phyloP scores from a whole-genome alignment of 2,113 vertebrate genomes.

The Menura novaehollandiae region DNA sequence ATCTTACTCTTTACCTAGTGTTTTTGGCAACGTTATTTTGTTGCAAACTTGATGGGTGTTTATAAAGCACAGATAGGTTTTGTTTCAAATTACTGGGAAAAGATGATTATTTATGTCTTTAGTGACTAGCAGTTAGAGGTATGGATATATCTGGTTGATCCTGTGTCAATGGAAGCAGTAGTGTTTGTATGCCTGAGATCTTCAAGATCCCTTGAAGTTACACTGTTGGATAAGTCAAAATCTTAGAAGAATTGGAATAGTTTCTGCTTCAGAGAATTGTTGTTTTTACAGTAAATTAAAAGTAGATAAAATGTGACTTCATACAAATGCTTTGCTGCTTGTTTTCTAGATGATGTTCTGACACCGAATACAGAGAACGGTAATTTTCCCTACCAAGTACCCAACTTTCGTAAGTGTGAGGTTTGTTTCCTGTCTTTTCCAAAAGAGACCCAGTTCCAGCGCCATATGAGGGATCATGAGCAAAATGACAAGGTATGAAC shows the following conservation, averaged over 20 bases:
- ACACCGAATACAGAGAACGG: constrained; percentile 68
- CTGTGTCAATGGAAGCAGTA: background rate
- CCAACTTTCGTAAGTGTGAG: constrained; percentile 84
- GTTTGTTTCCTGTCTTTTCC: constrained; percentile 87
- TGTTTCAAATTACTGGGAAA: background rate
- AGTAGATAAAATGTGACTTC: background rate
- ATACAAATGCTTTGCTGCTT: background rate
- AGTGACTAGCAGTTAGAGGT: background rate
- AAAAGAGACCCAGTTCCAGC: constrained; percentile 91
- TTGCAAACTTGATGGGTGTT: background rate
- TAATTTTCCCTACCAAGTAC: constrained; percentile 75
- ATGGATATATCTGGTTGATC: background rate
- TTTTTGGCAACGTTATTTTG: background rate
- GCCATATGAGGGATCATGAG: constrained; percentile 93
- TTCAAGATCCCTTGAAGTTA: background rate
- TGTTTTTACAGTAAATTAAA: background rate
- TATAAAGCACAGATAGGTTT: background rate
- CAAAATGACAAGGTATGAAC: constrained; percentile 89
- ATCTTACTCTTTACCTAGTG: background rate
- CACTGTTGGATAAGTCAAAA: background rate
- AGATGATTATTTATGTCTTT: background rate
- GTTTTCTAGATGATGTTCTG: constrained; percentile 74
- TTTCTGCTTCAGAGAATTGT: background rate
- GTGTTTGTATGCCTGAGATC: background rate
- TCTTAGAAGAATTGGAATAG: background rate